Conservation (phyloP, 2,113 vertebrate species). For the Crocuta crocuta region DNA sequence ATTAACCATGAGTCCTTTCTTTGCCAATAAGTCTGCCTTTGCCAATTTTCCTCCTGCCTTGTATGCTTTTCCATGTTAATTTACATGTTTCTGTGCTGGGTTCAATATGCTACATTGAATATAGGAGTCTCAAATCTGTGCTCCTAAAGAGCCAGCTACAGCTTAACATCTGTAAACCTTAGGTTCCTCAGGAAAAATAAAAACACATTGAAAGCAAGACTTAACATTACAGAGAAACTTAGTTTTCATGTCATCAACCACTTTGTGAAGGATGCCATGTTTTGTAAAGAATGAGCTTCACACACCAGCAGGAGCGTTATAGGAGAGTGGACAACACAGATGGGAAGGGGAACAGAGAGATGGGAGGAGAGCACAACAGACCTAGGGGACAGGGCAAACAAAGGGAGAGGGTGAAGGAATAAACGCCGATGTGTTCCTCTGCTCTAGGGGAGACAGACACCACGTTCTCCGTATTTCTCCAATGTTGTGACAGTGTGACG, state of each 20-base stretch:
- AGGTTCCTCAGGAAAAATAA: neutral
- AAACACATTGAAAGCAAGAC: neutral
- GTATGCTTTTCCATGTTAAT: constrained; percentile 41
- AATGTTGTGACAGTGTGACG: neutral
- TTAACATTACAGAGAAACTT: constrained; percentile 35
- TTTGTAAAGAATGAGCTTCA: constrained; percentile 36
- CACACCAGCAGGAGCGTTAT: neutral
- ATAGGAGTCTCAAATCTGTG: neutral
- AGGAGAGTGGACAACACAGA: neutral
- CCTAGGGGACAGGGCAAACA: neutral
- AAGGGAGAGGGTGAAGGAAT: neutral
- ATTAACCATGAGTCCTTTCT: neutral
- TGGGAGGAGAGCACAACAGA: neutral
- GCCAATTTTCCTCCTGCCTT: constrained; percentile 30
- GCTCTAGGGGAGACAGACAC: neutral
- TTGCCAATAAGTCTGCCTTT: constrained; percentile 47
- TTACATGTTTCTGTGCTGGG: neutral
- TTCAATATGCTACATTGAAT: constrained; percentile 24
- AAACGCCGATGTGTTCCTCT: neutral
- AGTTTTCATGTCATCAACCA: constrained; percentile 36
- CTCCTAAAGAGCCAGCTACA: neutral
- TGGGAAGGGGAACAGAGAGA: neutral
- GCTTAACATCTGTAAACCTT: constrained; percentile 23
- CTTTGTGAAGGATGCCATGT: constrained; percentile 27
- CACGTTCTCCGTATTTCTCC: neutral